phyloP scores from a whole-genome alignment of 2,888 invertebrate species.

The Aspidiotus destructor region DNA sequence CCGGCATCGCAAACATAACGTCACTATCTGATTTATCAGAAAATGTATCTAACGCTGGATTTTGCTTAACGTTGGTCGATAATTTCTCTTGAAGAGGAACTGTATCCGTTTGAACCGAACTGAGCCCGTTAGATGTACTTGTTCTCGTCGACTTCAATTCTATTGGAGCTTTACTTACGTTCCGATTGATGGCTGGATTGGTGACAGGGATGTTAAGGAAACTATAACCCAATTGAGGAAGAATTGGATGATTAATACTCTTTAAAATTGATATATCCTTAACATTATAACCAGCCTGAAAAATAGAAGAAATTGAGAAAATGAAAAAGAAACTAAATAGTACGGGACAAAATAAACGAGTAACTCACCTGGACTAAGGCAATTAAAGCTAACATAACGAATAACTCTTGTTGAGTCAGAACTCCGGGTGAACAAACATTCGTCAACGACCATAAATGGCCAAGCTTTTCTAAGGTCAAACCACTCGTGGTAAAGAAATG shows the following conservation, averaged over 20 bases:
- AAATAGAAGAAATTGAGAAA: conserved; percentile 23
- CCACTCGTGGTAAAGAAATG: conserved; percentile 45
- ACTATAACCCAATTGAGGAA: conserved; percentile 42
- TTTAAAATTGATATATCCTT: conserved; percentile 38
- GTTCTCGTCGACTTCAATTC: not conserved
- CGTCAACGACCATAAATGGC: conserved; percentile 46
- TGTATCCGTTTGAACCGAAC: not conserved
- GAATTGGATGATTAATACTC: conserved; percentile 39
- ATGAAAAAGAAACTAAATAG: conserved; percentile 5
- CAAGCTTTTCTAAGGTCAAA: conserved; percentile 44
- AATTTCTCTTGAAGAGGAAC: conserved; percentile 11
- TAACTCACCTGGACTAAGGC: conserved; percentile 44
- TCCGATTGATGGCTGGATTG: conserved; percentile 26
- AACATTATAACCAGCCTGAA: conserved; percentile 40
- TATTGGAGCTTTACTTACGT: not conserved
- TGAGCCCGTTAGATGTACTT: not conserved
- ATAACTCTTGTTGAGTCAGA: conserved; percentile 45
- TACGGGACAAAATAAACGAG: not conserved
- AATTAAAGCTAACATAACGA: conserved; percentile 45
- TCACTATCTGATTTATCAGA: conserved; percentile 6
- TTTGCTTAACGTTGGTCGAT: not conserved
- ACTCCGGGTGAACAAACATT: conserved; percentile 45
- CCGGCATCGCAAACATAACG: not conserved
- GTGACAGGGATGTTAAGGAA: conserved; percentile 22
- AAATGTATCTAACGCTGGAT: not conserved